These are phyloP conservation scores for Ashinkailepas kermadecensis DNA, from an alignment of 2,888 invertebrate species.

Conservation along the genomic window DNA sequence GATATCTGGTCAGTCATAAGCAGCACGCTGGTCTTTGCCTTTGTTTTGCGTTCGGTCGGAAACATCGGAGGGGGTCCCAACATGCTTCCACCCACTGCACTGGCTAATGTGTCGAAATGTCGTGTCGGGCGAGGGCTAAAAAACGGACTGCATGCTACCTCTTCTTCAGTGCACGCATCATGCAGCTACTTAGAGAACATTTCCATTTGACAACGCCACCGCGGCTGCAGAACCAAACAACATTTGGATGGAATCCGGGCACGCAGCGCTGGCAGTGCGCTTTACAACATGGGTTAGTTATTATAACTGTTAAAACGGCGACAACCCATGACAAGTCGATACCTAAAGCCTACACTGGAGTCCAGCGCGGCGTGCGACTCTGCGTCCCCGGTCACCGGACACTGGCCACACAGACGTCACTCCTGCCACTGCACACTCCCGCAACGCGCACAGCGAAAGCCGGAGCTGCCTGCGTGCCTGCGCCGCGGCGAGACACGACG, in stretches of 20 bases:
- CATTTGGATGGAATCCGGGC: not conserved
- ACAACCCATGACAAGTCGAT: not conserved
- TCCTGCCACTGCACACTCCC: not conserved
- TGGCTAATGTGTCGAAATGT: too few species aligned
- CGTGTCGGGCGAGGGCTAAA: too few species aligned
- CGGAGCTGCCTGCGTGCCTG: not conserved
- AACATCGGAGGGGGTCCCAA: too few species aligned
- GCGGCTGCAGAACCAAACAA: not conserved
- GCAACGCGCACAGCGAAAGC: not conserved
- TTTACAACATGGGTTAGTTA: not conserved
- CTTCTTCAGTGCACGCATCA: not conserved
- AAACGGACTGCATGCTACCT: too few species aligned
- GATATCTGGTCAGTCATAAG: too few species aligned
- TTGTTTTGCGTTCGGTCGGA: too few species aligned
- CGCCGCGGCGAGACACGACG: too few species aligned
- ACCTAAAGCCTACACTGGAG: not conserved
- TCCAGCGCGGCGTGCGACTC: too few species aligned
- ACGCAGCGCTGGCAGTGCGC: not conserved
- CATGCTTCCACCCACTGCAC: too few species aligned
- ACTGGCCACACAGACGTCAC: not conserved
- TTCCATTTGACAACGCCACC: too few species aligned
- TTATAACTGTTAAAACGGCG: not conserved
- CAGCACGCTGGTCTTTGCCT: too few species aligned
- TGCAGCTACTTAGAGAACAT: not conserved
- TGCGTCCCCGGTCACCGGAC: too few species aligned